Base-by-base conservation (phyloP, 2,113 vertebrate genomes). In the Gymnarchus niloticus region DNA sequence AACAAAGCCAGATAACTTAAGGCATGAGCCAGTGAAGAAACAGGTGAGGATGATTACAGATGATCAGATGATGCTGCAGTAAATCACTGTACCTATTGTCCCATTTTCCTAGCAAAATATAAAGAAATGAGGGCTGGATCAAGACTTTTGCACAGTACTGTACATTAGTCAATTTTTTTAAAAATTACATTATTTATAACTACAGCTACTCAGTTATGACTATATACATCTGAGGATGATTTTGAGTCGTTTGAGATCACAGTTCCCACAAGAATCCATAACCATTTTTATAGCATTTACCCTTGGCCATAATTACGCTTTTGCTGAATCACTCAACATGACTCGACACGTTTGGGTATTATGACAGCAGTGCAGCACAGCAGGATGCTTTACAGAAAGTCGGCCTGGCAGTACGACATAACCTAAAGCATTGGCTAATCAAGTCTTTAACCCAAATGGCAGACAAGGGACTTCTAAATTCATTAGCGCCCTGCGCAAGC, bases 191-290 rank as follows among this genome's bases (percentile, higher is more conserved):
- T 41, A 73, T 33, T 73, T 37, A 41, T 37, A 17, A 41, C 19
- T 73, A 37, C 65, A 73, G 65, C 65, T 73, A 73, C 65, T 73
- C 65, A 73, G 33, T 73, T 73, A 41, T 73, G 65, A 17, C 19
- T 28, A 73, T 73, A 73, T 33, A 73, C 65, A 37, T 73, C 41
- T 73, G 65, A 19, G 65, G 14, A 73, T 73, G 33, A 73, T 19
- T 73, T 73, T 33, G 65, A 73, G 19, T 73, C 41, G 14, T 73
- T 73, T 73, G 65, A 73, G 65, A 73, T n/a, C 5, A 17, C 41
- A 41, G 4, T 37, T 14, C 65, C 33, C 65, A 73, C 12, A 73
- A 73, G 33, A 73, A 73, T 37, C 65, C 65, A 73, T 73, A 41
- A 73, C 41, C 65, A 73, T 73, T 73, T 69, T 7, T 73, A 33